These are phyloP conservation scores for Steinernema carpocapsae DNA, from an alignment of 2,888 invertebrate genomes.

Conservation along the genomic window DNA sequence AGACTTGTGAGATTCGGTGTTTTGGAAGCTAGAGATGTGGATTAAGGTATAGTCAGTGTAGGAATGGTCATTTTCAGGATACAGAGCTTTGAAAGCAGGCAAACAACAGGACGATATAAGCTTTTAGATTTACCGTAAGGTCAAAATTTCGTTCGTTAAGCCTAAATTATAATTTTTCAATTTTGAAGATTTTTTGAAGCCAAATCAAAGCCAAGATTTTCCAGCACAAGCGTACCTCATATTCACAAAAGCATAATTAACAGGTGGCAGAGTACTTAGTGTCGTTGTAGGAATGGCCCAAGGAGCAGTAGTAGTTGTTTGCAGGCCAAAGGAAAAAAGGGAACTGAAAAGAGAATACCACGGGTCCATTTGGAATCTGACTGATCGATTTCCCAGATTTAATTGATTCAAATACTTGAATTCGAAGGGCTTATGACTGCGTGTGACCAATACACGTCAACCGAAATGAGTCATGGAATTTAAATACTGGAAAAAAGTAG, in stretches of 20 bases:
- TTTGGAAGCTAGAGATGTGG: too few relatives aligned
- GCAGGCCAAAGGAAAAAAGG: not conserved
- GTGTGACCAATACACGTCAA: too few relatives aligned
- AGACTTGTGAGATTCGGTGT: too few relatives aligned
- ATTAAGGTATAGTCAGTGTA: too few relatives aligned
- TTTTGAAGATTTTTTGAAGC: not conserved
- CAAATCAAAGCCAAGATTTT: not conserved
- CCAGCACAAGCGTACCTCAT: not conserved
- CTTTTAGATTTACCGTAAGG: not conserved
- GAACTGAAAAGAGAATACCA: conserved; percentile 7
- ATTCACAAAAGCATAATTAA: not conserved
- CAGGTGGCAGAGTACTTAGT: not conserved
- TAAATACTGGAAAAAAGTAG: too few relatives aligned
- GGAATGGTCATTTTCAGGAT: too few relatives aligned
- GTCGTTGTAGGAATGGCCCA: not conserved
- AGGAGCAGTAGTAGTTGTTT: not conserved
- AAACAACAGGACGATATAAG: not conserved
- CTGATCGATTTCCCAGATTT: too few relatives aligned
- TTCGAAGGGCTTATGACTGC: not conserved
- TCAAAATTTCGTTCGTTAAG: not conserved
- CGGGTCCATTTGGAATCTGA: conserved; percentile 5
- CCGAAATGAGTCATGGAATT: too few relatives aligned
- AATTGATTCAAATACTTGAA: conserved; percentile 7
- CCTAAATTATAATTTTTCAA: not conserved
- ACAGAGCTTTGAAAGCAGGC: not conserved